Evolutionary conservation across 2,888 invertebrate species (phyloP).

Genomic region (Brachynemurus nebulosus): DNA sequence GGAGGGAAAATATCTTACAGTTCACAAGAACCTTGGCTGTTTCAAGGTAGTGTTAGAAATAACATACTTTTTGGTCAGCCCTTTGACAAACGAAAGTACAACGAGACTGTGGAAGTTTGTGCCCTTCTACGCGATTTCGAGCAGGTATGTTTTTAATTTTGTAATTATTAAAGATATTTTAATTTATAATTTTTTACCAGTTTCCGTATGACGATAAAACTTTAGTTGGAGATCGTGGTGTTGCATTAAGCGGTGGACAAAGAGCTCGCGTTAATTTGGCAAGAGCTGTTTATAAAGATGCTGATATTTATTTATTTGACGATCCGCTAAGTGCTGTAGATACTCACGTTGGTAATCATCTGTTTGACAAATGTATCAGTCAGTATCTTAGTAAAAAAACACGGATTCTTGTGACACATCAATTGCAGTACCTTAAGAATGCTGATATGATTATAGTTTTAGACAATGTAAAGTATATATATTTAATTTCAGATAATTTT

Average conservation of each 20-base stretch:
- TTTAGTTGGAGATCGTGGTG: constrained; percentile 63
- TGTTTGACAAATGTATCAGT: constrained; percentile 59
- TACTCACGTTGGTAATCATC: constrained; percentile 56
- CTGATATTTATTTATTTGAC: constrained; percentile 63
- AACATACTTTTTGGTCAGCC: constrained; percentile 67
- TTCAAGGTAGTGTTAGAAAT: constrained; percentile 53
- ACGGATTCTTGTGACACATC: constrained; percentile 69
- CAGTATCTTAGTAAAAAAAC: constrained; percentile 43
- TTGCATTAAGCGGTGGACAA: constrained; percentile 67
- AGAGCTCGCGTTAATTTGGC: constrained; percentile 65
- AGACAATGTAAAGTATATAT: constrained; percentile 40
- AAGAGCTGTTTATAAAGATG: constrained; percentile 61
- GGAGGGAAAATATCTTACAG: constrained; percentile 55
- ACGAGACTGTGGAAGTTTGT: constrained; percentile 42
- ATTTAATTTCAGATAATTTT: not conserved
- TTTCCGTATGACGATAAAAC: constrained; percentile 59
- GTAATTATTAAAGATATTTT: not conserved
- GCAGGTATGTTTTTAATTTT: constrained; percentile 23
- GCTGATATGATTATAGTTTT: constrained; percentile 50
- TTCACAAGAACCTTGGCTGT: constrained; percentile 70
- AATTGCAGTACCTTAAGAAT: constrained; percentile 59
- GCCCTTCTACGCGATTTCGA: constrained; percentile 53
- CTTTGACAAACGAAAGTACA: constrained; percentile 37
- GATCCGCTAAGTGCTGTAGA: constrained; percentile 73
- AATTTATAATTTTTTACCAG: not conserved